Conservation (phyloP, 2,888 invertebrate genomes). For the Trilocha varians region DNA sequence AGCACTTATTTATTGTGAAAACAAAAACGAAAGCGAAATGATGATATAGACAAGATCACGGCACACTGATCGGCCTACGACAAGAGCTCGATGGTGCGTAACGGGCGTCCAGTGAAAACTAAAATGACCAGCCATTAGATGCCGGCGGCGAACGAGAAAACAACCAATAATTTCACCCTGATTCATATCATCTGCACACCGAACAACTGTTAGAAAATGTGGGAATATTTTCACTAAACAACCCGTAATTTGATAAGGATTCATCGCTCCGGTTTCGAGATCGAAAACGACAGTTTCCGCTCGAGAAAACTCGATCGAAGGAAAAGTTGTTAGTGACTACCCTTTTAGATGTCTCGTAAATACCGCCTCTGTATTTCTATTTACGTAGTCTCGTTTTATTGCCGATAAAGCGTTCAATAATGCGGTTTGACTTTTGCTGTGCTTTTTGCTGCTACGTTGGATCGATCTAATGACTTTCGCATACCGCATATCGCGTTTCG, state of each 20-base stretch:
- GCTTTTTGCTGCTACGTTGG: not conserved
- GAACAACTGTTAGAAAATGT: constrained; percentile 62
- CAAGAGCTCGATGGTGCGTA: constrained; percentile 47
- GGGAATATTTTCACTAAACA: constrained; percentile 67
- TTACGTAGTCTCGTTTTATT: constrained; percentile 4
- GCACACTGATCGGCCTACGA: constrained; percentile 6
- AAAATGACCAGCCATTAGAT: constrained; percentile 60
- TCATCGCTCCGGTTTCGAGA: constrained; percentile 55
- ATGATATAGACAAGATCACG: not conserved
- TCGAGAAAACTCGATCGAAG: constrained; percentile 64
- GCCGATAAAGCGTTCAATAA: not conserved
- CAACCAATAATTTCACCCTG: constrained; percentile 65
- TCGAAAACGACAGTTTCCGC: constrained; percentile 70
- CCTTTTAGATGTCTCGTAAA: constrained; percentile 36
- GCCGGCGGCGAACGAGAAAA: constrained; percentile 46
- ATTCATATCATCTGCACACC: constrained; percentile 63
- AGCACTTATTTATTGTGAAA: not conserved
- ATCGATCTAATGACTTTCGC: not conserved
- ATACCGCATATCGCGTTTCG: not conserved
- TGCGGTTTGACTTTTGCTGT: not conserved
- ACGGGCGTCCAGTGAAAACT: constrained; percentile 65
- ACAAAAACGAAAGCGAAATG: not conserved
- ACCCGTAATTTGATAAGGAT: constrained; percentile 67
- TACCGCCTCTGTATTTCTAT: constrained; percentile 16
- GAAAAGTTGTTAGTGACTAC: constrained; percentile 54